Conservation (phyloP, 2,113 vertebrate genomes). For the Istiophorus platypterus region DNA sequence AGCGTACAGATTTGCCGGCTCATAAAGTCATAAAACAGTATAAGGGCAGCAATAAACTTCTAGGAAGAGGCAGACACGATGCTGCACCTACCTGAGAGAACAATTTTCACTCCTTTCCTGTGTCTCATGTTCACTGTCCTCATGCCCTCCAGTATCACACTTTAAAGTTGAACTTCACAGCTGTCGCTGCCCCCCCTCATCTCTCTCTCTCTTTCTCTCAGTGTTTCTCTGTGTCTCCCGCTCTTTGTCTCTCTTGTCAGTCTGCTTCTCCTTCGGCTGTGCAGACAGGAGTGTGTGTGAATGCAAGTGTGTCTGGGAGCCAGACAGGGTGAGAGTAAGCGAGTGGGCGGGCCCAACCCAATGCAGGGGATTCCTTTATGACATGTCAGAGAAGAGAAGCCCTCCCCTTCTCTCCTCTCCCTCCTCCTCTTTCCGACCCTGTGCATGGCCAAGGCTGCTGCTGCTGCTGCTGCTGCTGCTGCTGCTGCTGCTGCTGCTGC, state of each 20-base stretch:
- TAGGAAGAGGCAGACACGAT: constrained; percentile 14
- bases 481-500: too few relatives aligned
- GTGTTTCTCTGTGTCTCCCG: constrained; percentile 39
- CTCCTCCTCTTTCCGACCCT: constrained; percentile 29
- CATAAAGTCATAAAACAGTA: constrained; percentile 64
- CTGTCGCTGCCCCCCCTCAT: constrained; percentile 34
- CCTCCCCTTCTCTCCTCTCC: constrained; percentile 71
- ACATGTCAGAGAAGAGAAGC: constrained; percentile 83
- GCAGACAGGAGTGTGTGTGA: constrained; percentile 79
- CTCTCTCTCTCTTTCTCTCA: constrained; percentile 3
- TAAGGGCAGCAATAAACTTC: constrained; percentile 29
- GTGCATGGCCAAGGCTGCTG: constrained; percentile 39
- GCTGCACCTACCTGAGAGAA: constrained; percentile 72
- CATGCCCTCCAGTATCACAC: constrained; percentile 45
- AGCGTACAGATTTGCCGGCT: constrained; percentile 34
- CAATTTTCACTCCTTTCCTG: constrained; percentile 49
- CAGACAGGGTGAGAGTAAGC: constrained; percentile 85
- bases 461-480: too few relatives aligned
- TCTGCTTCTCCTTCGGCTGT: constrained; percentile 59
- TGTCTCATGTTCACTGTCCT: constrained; percentile 42
- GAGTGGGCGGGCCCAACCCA: constrained; percentile 73
- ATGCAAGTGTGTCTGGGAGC: constrained; percentile 82
- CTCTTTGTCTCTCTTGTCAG: constrained; percentile 46
- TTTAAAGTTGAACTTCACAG: constrained; percentile 67
- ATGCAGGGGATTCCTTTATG: constrained; percentile 87